Conservation (phyloP, 2,113 vertebrate species). For the Dicerorhinus sumatrensis region DNA sequence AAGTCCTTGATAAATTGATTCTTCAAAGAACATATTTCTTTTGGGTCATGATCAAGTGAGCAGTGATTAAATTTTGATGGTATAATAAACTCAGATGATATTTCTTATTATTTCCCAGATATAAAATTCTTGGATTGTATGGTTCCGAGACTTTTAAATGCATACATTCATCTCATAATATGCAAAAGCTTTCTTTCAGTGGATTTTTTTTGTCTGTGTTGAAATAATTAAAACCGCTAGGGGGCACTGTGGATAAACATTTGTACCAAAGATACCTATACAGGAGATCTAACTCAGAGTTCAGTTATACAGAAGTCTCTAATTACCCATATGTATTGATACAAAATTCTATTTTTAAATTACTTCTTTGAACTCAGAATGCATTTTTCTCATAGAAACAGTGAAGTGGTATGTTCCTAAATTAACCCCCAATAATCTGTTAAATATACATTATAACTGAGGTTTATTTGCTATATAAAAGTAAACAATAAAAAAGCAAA, state of each 20-base stretch:
- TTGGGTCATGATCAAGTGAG: not conserved
- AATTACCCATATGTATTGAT: not conserved
- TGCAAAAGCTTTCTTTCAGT: not conserved
- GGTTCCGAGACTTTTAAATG: not conserved
- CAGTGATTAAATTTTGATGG: not conserved
- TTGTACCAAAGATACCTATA: constrained; percentile 15
- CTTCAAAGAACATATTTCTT: not conserved
- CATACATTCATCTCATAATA: not conserved
- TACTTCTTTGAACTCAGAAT: constrained; percentile 4
- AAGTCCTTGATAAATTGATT: not conserved
- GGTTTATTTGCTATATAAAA: not conserved
- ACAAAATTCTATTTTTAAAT: constrained; percentile 49
- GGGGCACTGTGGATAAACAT: constrained; percentile 85
- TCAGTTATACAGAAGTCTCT: not conserved
- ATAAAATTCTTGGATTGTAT: not conserved
- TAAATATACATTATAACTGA: not conserved
- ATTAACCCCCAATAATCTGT: not conserved
- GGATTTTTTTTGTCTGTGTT: not conserved
- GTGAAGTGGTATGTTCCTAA: not conserved
- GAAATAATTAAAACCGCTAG: constrained; percentile 78
- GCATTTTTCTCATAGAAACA: constrained; percentile 52
- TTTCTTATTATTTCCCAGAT: not conserved
- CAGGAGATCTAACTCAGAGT: not conserved
- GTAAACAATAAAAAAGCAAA: not conserved
- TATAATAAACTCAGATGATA: not conserved